Conservation (phyloP, 2,113 vertebrate genomes). For the Poecilia latipinna region DNA sequence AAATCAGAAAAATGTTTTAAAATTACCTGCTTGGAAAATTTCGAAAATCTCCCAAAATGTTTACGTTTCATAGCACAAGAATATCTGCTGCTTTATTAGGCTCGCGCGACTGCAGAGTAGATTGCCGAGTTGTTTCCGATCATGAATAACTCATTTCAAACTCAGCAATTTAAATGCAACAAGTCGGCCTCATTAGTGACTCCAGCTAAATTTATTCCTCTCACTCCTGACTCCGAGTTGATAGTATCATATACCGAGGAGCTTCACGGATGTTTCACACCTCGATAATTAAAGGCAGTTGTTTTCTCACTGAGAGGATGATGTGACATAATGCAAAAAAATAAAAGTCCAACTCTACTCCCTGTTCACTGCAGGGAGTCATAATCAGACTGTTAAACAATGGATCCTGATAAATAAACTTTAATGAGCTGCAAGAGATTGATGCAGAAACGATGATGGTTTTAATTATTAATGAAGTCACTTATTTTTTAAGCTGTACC, state of each 20-base stretch:
- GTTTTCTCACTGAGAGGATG: slow-evolving; percentile 46
- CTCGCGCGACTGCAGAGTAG: slow-evolving; percentile 1
- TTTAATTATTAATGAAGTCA: neutral
- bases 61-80: neutral
- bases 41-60: no score
- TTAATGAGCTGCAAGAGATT: neutral
- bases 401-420: neutral
- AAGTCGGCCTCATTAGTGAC: slow-evolving; percentile 35
- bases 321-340: slow-evolving; percentile 25
- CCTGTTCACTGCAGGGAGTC: slow-evolving; percentile 2
- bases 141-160: slow-evolving; percentile 8
- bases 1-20: no score
- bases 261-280: slow-evolving; percentile 28
- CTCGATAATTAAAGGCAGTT: slow-evolving; percentile 64
- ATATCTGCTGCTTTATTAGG: neutral
- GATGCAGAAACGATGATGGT: neutral
- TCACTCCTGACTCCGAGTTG: slow-evolving; percentile 20
- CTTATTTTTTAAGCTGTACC: neutral
- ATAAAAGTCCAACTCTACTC: neutral
- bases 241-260: slow-evolving; percentile 32
- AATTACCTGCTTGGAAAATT: no score
- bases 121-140: slow-evolving; percentile 19
- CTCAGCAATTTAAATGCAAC: slow-evolving; percentile 29
- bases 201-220: slow-evolving; percentile 26
- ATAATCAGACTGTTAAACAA: neutral